Conservation (phyloP, 2,797 vertebrate species). For the Threskiornis aethiopicus region DNA sequence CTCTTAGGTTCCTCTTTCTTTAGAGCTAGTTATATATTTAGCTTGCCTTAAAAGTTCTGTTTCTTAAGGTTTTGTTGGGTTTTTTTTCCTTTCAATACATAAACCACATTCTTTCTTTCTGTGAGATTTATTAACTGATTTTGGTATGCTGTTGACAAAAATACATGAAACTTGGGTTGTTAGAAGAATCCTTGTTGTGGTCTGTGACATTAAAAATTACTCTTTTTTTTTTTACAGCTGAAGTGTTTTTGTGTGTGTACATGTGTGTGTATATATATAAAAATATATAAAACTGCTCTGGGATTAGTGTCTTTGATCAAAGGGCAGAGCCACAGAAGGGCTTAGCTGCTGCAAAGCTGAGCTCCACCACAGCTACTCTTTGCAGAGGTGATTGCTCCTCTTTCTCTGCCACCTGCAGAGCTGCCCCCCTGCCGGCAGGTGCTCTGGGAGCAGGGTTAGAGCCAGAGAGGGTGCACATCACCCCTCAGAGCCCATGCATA, state of each 20-base stretch:
- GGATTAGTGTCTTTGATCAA: neutral
- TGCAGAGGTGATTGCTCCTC: neutral
- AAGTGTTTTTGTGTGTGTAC: neutral
- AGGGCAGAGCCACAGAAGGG: neutral
- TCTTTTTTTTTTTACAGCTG: too few species aligned
- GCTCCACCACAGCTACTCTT: neutral
- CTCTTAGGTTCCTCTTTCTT: neutral
- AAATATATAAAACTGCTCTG: neutral
- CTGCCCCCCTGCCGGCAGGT: neutral
- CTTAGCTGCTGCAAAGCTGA: neutral
- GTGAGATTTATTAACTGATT: neutral
- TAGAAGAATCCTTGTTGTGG: neutral
- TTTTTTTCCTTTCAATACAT: neutral
- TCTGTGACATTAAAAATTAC: neutral
- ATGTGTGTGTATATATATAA: fast-evolving
- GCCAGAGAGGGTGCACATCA: neutral
- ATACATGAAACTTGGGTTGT: neutral
- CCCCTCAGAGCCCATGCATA: neutral
- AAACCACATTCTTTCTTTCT: neutral
- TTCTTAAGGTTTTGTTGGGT: neutral
- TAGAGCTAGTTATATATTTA: neutral
- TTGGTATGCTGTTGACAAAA: neutral
- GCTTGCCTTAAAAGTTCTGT: neutral
- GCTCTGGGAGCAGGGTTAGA: neutral
- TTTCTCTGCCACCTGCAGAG: neutral